Conservation (phyloP, 2,113 vertebrate species). For the sheep (Ovis aries) region ARS-UI_Ramb_v3.0 NC_056073.1:22612001-22612500, state of each 20-base stretch:
- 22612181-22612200: neutral
- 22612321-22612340: neutral
- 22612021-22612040: neutral
- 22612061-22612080: neutral
- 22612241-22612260: too few relatives aligned
- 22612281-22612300: rapidly evolving
- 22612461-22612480: neutral
- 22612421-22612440: neutral
- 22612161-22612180: neutral
- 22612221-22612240: too few relatives aligned
- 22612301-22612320: too few relatives aligned
- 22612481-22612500: neutral
- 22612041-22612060: neutral
- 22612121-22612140: neutral
- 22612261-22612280: too few relatives aligned
- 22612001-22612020: neutral
- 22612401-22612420: neutral
- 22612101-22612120: neutral
- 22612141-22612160: neutral
- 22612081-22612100: neutral
- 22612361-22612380: neutral
- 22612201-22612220: neutral
- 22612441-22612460: neutral
- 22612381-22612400: neutral
- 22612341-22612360: neutral